Evolutionary conservation across 2,113 vertebrate genomes (phyloP), one percentile per base, ranked within the genome.

Genomic region (Embiotoca jacksoni): DNA sequence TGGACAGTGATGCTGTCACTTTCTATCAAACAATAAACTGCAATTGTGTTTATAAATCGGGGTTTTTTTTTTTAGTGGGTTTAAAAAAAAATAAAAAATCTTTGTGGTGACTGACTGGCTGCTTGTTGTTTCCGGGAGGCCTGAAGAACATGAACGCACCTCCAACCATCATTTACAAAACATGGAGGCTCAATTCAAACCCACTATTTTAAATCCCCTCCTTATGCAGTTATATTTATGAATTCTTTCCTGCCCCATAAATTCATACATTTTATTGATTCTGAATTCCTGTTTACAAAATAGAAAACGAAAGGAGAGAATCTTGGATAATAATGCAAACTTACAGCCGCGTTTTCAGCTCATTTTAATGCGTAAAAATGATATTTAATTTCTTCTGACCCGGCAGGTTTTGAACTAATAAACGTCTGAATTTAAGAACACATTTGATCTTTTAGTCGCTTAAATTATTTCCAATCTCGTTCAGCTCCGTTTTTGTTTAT

Each of bases 361-460:
- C 2, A 44, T 52, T 52, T 52, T 16, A 15, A 2, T 52, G 49
- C 49, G 4, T 14, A 52, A 52, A 52, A 23, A 14, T 7, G 3
- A 5, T 52, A n/a, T 52, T 23, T 2, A n/a, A n/a, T 52, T 52
- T 52, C 13, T 52, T 16, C 2, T 16, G 49, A 23, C 23, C 23
- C 23, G 23, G 1, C 23, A 23, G 23, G 23, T 23, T 44, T 78
- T 53, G n/a, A 46, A 10, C 9, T 39, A 54, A 46, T 0, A 11
- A 46, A 75, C 1, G 0, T 0, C 3, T 0, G 2, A 0, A 30
- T 56, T 60, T 32, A 3, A 14, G 13, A 2, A 39, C 35, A 39
- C 37, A 35, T 8, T 52, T 6, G 1, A 3, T 0, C 0, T 9
- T 58, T 37, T 15, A 31, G 1, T 9, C 35, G n/a, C 0, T 31